Base-by-base conservation (phyloP, 2,113 vertebrate species). In the Gavialis gangeticus region DNA sequence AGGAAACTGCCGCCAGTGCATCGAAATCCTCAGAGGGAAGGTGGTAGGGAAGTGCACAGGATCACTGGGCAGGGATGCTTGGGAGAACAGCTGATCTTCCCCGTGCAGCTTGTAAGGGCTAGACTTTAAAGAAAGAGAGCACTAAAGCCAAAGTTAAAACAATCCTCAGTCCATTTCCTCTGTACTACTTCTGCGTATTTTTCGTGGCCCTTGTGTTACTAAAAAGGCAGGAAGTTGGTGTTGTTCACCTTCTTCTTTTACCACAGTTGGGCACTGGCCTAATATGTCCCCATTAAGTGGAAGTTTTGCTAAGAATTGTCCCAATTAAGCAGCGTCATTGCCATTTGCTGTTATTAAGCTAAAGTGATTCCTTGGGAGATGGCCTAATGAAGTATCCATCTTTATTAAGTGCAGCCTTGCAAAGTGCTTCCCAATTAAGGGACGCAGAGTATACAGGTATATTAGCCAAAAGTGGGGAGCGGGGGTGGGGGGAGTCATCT, bases 341-440 rank as follows among this genome's bases (percentile, higher is more conserved):
- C 4, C 84, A 95, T 96, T 96, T 96, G 96, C 95, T 97, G 94
- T 84, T 96, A 94, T 97, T 95, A 97, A 93, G 78, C 93, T 97
- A 95, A 97, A 96, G 94, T 95, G 85, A 95, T 97, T 97, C 96
- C 96, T 95, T 95, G 96, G 96, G 96, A 97, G 95, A 96, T 96
- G 93, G 96, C 87, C 96, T 97, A 97, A 97, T 96, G 96, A 96
- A 93, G 93, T 95, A 96, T 96, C 96, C 94, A 95, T 96, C 96
- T 96, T 96, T 94, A 96, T 95, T 95, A 97, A 96, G 87, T 95
- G 90, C 89, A 91, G 96, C 93, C 93, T 92, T 28, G 80, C 91
- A 93, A 95, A 95, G 92, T 92, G 95, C 87, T 96, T 97, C 96
- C 92, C 96, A 95, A 96, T 96, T 96, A 97, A 95, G 94, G 92